These are phyloP conservation scores for Leptoclinus maculatus DNA, from an alignment of 2,797 vertebrate species.

Conservation along the genomic window DNA sequence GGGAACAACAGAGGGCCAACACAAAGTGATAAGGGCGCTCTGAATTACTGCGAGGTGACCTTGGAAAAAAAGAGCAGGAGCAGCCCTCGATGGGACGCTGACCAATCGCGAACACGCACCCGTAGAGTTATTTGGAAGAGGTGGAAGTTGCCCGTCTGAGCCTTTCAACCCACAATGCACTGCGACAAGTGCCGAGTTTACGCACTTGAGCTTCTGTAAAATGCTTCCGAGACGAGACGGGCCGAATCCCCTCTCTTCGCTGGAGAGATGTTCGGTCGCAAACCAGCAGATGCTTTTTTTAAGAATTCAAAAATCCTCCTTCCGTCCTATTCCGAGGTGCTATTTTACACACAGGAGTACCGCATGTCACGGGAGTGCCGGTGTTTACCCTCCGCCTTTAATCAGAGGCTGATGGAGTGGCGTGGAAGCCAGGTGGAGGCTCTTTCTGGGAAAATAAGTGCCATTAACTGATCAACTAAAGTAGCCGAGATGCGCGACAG, in stretches of 20 bases:
- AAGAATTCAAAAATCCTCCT: slow-evolving; percentile 13
- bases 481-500: slow-evolving; percentile 45
- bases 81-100: slow-evolving; percentile 12
- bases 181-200: neutral
- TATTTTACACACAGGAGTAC: slow-evolving; percentile 25
- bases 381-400: slow-evolving; percentile 49
- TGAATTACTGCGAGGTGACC: slow-evolving; percentile 78
- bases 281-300: slow-evolving; percentile 27
- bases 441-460: slow-evolving; percentile 61
- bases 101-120: neutral
- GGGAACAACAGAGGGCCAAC: slow-evolving; percentile 78
- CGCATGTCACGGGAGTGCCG: slow-evolving; percentile 31
- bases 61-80: slow-evolving; percentile 61
- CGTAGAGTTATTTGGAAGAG: slow-evolving; percentile 1
- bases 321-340: neutral
- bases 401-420: slow-evolving; percentile 65
- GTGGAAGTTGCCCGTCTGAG: neutral
- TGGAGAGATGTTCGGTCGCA: neutral
- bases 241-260: neutral
- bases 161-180: slow-evolving; percentile 20
- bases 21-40: slow-evolving; percentile 78
- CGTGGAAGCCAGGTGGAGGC: slow-evolving; percentile 63
- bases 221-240: neutral
- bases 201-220: neutral
- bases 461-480: slow-evolving; percentile 71